phyloP scores from a whole-genome alignment of 2,797 vertebrate genomes.

The Myotis daubentonii region DNA sequence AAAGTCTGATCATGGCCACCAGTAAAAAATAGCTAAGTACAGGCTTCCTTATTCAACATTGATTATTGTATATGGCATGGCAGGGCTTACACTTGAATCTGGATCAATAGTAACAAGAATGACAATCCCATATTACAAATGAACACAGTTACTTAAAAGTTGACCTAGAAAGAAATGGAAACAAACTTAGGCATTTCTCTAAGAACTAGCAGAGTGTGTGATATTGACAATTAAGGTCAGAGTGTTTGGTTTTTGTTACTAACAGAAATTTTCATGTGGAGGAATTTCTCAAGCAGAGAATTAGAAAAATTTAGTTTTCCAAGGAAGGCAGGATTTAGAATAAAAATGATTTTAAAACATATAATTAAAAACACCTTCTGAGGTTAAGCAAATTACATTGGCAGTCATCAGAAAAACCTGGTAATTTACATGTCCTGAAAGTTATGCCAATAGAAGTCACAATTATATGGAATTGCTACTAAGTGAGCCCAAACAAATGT shows the following conservation, averaged over 20 bases:
- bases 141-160: slow-evolving; percentile 46
- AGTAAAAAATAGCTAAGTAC: slow-evolving; percentile 39
- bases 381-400: slow-evolving; percentile 21
- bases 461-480: background rate
- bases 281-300: slow-evolving; percentile 56
- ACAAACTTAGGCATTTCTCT: slow-evolving; percentile 8
- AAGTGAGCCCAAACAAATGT: slow-evolving; percentile 22
- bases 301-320: background rate
- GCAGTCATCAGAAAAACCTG: background rate
- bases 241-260: slow-evolving; percentile 41
- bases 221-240: background rate
- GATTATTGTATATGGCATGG: background rate
- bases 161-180: slow-evolving; percentile 63
- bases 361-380: slow-evolving; percentile 8
- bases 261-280: slow-evolving; percentile 14
- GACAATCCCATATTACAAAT: background rate
- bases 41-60: slow-evolving; percentile 16
- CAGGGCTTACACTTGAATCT: slow-evolving; percentile 47
- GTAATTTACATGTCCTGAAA: slow-evolving; percentile 15
- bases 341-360: background rate
- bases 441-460: slow-evolving; percentile 48
- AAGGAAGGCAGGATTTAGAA: slow-evolving; percentile 30
- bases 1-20: slow-evolving; percentile 42
- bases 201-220: background rate
- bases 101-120: slow-evolving; percentile 37